These are phyloP conservation scores for Hydroisotoma schaefferi DNA, from an alignment of 2,888 invertebrate genomes.

Conservation along the genomic window DNA sequence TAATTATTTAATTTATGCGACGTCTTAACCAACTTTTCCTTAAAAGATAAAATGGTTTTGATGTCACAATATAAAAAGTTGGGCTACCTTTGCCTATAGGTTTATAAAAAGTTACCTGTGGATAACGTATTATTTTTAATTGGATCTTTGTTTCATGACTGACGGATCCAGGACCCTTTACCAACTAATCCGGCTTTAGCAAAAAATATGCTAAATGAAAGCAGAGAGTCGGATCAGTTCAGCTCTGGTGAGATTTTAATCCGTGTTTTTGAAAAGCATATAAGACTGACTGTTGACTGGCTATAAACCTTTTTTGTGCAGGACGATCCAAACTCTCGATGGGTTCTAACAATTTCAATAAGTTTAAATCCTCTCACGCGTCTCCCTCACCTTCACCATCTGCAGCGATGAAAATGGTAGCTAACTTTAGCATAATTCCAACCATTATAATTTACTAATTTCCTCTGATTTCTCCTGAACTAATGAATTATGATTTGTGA, in stretches of 20 bases:
- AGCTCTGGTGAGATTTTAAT: conserved; percentile 43
- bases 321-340: conserved; percentile 48
- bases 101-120: background rate
- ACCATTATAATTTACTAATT: too few relatives aligned
- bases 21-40: background rate
- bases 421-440: background rate
- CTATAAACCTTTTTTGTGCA: conserved; percentile 30
- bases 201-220: conserved; percentile 42
- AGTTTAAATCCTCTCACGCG: conserved; percentile 48
- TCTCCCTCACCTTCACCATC: conserved; percentile 48
- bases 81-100: too few relatives aligned
- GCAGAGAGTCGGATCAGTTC: conserved; percentile 48
- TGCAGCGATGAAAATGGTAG: conserved; percentile 48
- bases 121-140: background rate
- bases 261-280: background rate
- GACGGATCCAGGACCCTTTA: conserved; percentile 42
- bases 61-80: background rate
- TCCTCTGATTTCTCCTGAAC: too few relatives aligned
- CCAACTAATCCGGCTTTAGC: conserved; percentile 39
- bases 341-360: conserved; percentile 48
- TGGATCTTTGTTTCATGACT: too few relatives aligned
- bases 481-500: background rate
- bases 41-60: background rate
- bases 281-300: conserved; percentile 23
- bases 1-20: background rate